Conservation (phyloP, 2,797 vertebrate species). For the Geotrypetes seraphini region DNA sequence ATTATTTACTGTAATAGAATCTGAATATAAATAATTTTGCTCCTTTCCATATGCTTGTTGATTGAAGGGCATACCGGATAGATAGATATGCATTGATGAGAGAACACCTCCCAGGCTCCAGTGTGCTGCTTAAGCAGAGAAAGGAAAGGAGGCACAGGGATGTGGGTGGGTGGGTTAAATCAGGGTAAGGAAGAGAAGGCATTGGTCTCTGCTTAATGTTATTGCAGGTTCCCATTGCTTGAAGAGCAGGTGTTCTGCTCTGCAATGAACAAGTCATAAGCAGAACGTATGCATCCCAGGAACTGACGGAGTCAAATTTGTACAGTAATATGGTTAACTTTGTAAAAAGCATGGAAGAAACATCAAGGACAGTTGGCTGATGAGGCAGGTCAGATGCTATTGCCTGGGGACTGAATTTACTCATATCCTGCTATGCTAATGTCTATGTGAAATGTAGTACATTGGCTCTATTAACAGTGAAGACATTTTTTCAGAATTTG, state of each 20-base stretch:
- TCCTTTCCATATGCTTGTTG: not conserved
- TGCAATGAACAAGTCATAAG: too few species aligned
- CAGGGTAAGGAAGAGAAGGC: rapidly evolving
- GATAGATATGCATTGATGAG: constrained; percentile 37
- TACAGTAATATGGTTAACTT: too few species aligned
- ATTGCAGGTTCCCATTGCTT: too few species aligned
- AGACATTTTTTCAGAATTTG: not conserved
- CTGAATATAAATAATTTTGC: too few species aligned
- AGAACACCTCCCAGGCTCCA: constrained; percentile 42
- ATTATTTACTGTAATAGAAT: too few species aligned
- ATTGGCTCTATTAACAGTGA: not conserved
- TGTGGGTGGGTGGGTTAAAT: not conserved
- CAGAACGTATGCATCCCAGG: too few species aligned
- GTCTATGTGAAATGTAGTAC: constrained; percentile 9
- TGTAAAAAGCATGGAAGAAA: too few species aligned
- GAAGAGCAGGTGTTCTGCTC: too few species aligned
- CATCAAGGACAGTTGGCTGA: too few species aligned
- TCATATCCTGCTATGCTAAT: constrained; percentile 39
- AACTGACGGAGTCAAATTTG: too few species aligned
- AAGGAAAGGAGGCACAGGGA: constrained; percentile 7
- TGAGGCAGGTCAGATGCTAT: constrained; percentile 21
- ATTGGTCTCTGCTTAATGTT: too few species aligned
- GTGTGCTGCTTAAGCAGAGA: constrained; percentile 23
- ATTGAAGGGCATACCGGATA: constrained; percentile 13
- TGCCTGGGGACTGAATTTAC: constrained; percentile 55